Base-by-base conservation (phyloP, 1,140 invertebrate genomes). In the Calosoma granatense region DNA sequence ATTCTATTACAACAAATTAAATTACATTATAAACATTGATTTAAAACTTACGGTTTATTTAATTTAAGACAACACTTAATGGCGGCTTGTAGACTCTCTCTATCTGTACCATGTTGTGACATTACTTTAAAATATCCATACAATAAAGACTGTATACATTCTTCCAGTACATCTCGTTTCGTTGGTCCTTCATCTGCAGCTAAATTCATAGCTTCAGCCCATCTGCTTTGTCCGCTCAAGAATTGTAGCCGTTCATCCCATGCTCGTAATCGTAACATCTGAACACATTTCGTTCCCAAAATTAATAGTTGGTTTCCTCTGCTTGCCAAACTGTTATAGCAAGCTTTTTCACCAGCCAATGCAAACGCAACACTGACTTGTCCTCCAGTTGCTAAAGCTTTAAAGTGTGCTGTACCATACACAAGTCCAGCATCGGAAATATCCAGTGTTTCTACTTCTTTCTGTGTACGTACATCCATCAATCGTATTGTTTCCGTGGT, bases 341-440 rank as follows among this genome's bases (percentile, higher is more conserved):
- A 94, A 4, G 92, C 91, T 64, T 84, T 79, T 70, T 92, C 88
- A 0, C 91, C 92, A 4, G 78, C 78, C 36, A 73, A 66, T 23
- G 77, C 74, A 71, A 81, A 76, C 2, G 78, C 79, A 39, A 74
- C 73, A 1, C 81, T 83, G 1, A 84, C 82, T 58, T 81, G 78
- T 1, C 82, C 82, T 1, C 82, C 82, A 0, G 82, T 81, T 61
- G 85, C 86, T 57, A 89, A 76, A 0, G 91, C 93, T 74, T 97
- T 96, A 67, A 96, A 98, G 74, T 94, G 90, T 63, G 90, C 91
- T 21, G 90, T 92, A 21, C 85, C 84, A 71, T 97, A 97, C 0
- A 96, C 90, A 26, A 98, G 77, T 56, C 90, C 86, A 14, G 92
- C 87, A 62, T 84, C 81, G 26, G 85, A 87, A 60, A 94, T 75